Evolutionary conservation across 2,113 vertebrate species (phyloP).

Genomic region (Mormyrus lacerda): DNA sequence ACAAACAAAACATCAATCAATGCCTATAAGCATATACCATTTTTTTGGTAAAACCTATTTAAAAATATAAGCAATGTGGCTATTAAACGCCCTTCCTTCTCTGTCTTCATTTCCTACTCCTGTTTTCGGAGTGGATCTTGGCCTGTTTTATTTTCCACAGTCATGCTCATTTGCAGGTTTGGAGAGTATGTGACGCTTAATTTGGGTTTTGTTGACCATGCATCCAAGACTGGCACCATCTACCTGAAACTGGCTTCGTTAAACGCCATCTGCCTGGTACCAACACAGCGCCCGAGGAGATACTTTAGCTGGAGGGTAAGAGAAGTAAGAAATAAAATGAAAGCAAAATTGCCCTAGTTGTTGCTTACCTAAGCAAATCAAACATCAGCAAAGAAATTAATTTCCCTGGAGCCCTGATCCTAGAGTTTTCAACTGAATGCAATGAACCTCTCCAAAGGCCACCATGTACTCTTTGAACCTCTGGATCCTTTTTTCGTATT

Average conservation of each 20-base stretch:
- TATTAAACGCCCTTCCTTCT: background rate
- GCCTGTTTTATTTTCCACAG: background rate
- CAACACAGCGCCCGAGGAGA: background rate
- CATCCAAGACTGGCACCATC: background rate
- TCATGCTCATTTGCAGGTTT: background rate
- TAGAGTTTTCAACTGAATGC: background rate
- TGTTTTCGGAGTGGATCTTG: background rate
- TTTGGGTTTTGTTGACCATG: background rate
- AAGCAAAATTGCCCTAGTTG: background rate
- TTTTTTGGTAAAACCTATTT: no score
- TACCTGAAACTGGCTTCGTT: background rate
- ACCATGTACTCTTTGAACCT: background rate
- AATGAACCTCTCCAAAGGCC: background rate
- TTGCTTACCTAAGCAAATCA: background rate
- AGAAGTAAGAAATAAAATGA: background rate
- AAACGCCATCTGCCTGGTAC: background rate
- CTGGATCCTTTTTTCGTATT: background rate
- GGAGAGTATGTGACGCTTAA: background rate
- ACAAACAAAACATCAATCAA: background rate
- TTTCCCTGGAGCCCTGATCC: background rate
- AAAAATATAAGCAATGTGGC: no score
- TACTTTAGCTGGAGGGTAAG: background rate
- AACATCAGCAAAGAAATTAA: background rate
- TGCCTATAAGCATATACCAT: background rate
- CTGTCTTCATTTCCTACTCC: background rate